phyloP scores from a whole-genome alignment of 2,113 vertebrate species.

The Phainopepla nitens region DNA sequence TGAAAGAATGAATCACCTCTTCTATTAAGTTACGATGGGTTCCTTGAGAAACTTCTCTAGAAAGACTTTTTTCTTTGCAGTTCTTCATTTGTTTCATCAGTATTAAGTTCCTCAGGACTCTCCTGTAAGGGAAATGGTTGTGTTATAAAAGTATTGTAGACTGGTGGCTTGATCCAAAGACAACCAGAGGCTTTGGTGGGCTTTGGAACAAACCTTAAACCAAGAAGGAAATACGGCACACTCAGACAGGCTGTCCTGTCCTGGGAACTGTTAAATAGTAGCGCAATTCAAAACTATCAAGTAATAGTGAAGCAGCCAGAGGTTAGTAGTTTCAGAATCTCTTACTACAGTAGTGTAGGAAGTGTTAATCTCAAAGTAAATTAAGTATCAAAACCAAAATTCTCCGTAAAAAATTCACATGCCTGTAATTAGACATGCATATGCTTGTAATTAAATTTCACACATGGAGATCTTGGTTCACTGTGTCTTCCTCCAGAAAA shows the following conservation, averaged over 20 bases:
- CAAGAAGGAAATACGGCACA: not conserved
- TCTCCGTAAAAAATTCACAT: not conserved
- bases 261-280: not conserved
- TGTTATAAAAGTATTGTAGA: constrained; percentile 5
- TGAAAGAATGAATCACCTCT: not conserved
- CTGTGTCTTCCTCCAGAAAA: not conserved
- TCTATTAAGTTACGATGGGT: not conserved
- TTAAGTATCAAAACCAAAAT: not conserved
- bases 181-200: constrained; percentile 10
- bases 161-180: not conserved
- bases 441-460: not conserved
- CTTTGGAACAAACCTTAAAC: constrained; percentile 18
- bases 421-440: not conserved
- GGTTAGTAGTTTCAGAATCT: not conserved
- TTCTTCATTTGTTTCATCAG: not conserved
- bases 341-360: not conserved
- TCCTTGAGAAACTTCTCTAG: not conserved
- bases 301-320: not conserved
- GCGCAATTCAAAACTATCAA: not conserved
- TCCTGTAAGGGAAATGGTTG: constrained; percentile 12
- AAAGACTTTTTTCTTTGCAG: not conserved
- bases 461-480: not conserved
- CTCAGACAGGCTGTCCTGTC: not conserved
- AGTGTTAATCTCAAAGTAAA: constrained; percentile 2
- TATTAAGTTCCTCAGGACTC: not conserved